These are phyloP conservation scores for Megaceryle torquata DNA, from an alignment of 2,113 vertebrate species.

Conservation along the genomic window DNA sequence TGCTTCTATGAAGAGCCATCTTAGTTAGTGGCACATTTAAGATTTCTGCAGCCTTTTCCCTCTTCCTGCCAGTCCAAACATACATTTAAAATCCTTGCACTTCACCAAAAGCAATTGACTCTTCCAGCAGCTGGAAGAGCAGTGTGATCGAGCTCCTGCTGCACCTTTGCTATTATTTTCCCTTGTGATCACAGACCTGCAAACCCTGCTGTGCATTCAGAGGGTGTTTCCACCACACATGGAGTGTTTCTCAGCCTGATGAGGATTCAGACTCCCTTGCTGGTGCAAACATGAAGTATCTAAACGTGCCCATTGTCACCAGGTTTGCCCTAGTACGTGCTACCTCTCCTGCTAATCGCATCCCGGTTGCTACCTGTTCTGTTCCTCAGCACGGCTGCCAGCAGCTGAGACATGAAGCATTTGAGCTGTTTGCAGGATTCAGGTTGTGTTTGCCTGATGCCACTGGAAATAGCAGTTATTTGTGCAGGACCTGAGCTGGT, in stretches of 20 bases:
- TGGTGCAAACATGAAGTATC: background rate
- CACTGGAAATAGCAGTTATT: background rate
- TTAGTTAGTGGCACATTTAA: background rate
- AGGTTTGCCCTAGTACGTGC: background rate
- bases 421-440: background rate
- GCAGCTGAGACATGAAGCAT: conserved; percentile 50
- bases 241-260: background rate
- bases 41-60: background rate
- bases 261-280: background rate
- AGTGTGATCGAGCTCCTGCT: fast-evolving
- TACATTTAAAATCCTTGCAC: background rate
- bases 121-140: background rate
- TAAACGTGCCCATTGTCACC: background rate
- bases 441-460: conserved; percentile 31
- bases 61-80: background rate
- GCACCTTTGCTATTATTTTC: background rate
- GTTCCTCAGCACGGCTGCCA: conserved; percentile 17
- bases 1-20: background rate
- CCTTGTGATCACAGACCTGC: background rate
- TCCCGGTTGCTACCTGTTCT: conserved; percentile 6
- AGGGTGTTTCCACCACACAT: background rate
- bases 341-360: background rate
- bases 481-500: background rate
- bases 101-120: background rate
- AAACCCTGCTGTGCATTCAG: background rate